These are phyloP conservation scores for Craterocephalus amniculus DNA, from an alignment of 2,797 vertebrate genomes.

Conservation along the genomic window DNA sequence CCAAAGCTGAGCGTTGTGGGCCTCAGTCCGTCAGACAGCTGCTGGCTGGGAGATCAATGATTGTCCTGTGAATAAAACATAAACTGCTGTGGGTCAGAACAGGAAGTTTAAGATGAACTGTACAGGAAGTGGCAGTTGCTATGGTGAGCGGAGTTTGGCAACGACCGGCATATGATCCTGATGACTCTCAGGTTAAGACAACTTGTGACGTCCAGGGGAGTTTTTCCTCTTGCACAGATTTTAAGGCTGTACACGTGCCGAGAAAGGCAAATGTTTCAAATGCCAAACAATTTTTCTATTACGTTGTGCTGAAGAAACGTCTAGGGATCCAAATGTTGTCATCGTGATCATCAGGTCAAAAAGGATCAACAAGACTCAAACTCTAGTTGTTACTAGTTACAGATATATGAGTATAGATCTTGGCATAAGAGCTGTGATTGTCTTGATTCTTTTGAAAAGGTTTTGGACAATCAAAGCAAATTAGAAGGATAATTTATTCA, in stretches of 20 bases:
- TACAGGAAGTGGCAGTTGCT: conserved; percentile 65
- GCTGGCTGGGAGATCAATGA: conserved; percentile 67
- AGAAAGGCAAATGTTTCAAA: conserved; percentile 1
- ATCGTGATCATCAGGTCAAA: conserved; percentile 13
- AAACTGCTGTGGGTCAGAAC: conserved; percentile 47
- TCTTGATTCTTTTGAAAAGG: not conserved
- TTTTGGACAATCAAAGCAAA: not conserved
- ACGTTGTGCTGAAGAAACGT: not conserved
- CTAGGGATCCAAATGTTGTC: not conserved
- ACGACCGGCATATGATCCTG: not conserved
- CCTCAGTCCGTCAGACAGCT: conserved; percentile 69
- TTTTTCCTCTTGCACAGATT: conserved; percentile 1
- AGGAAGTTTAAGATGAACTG: conserved; percentile 55
- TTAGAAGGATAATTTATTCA: not conserved
- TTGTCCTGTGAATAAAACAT: conserved; percentile 82
- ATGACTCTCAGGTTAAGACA: conserved; percentile 28
- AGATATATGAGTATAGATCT: not conserved
- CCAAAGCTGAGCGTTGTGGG: conserved; percentile 59
- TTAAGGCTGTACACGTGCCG: not conserved
- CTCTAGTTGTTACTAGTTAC: not conserved
- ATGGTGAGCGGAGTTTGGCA: conserved; percentile 19
- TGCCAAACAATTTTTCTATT: not conserved
- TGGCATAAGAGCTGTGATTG: too few relatives aligned
- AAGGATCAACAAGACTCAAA: conserved; percentile 17
- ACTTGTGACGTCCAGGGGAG: not conserved